phyloP scores from a whole-genome alignment of 1,140 invertebrate species.

The Melitaea cinxia region DNA sequence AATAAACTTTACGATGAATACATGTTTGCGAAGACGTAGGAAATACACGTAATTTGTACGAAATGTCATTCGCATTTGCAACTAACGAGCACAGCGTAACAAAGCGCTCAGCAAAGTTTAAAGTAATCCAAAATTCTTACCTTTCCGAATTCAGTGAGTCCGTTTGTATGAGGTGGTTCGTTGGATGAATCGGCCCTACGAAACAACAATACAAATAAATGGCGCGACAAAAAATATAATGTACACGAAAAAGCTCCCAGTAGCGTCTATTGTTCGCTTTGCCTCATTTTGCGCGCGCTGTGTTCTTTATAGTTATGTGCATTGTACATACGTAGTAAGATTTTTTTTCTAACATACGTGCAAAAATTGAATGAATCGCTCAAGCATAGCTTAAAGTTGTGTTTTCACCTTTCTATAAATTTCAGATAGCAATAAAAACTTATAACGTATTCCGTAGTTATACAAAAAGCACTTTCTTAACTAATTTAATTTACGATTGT shows the following conservation, averaged over 20 bases:
- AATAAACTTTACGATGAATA: too few relatives aligned
- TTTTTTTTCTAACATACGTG: neutral
- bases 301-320: neutral
- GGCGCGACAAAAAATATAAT: conserved; percentile 39
- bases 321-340: neutral
- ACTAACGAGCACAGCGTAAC: neutral
- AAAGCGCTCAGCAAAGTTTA: neutral
- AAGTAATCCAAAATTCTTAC: conserved; percentile 70
- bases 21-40: too few relatives aligned
- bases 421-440: too few relatives aligned
- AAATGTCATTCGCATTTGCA: neutral
- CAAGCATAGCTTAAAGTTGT: neutral
- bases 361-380: neutral
- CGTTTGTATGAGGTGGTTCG: conserved; percentile 86
- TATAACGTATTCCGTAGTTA: too few relatives aligned
- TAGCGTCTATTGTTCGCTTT: conserved; percentile 33
- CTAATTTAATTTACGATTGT: too few relatives aligned
- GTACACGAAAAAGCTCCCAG: conserved; percentile 21
- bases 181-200: conserved; percentile 89
- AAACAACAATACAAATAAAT: conserved; percentile 69
- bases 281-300: conserved; percentile 17
- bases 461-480: too few relatives aligned
- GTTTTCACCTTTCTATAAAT: too few relatives aligned
- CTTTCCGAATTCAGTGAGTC: conserved; percentile 89
- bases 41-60: too few relatives aligned